A percentile compares a stretch with the other conserved stretches of the same genome.
phyloP scores from a whole-genome alignment of 1,140 invertebrate genomes.

The Cyclina sinensis region DNA sequence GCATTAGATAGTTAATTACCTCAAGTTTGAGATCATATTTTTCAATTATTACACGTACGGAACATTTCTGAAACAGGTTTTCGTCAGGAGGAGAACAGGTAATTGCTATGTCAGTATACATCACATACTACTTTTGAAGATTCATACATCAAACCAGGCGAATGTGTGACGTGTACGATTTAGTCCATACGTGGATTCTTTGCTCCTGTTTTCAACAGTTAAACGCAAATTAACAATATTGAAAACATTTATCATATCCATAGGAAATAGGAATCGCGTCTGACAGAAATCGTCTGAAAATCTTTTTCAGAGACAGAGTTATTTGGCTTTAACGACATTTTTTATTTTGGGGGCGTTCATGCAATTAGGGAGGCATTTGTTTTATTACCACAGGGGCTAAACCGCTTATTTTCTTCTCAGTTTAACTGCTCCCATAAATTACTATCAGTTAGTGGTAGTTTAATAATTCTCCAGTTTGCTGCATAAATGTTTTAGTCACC shows the following conservation, averaged over 20 bases:
- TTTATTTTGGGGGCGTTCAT: slow-evolving; percentile 48
- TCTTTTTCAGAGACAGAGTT: slow-evolving; percentile 21
- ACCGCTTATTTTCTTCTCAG: slow-evolving; percentile 35
- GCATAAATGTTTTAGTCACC: background rate
- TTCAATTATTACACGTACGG: slow-evolving; percentile 10
- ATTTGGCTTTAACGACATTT: slow-evolving; percentile 36
- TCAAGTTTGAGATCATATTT: background rate
- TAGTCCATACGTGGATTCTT: background rate
- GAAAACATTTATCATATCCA: slow-evolving; percentile 24
- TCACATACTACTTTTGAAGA: slow-evolving; percentile 24
- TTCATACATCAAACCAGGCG: background rate
- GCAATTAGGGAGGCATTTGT: slow-evolving; percentile 40
- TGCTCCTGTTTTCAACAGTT: slow-evolving; percentile 16
- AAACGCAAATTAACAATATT: slow-evolving; percentile 36
- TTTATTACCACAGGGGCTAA: slow-evolving; percentile 45
- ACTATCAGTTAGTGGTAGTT: slow-evolving; percentile 29
- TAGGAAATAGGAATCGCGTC: slow-evolving; percentile 30
- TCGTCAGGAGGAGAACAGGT: background rate
- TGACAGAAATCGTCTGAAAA: slow-evolving; percentile 28
- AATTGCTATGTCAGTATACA: slow-evolving; percentile 30
- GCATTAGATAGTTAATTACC: slow-evolving; percentile 7
- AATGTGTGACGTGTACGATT: background rate
- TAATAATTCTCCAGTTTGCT: background rate
- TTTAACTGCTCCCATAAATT: slow-evolving; percentile 24
- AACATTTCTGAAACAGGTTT: slow-evolving; percentile 26